phyloP scores from a whole-genome alignment of 2,113 vertebrate genomes.

The Rhynchomys soricoides region DNA sequence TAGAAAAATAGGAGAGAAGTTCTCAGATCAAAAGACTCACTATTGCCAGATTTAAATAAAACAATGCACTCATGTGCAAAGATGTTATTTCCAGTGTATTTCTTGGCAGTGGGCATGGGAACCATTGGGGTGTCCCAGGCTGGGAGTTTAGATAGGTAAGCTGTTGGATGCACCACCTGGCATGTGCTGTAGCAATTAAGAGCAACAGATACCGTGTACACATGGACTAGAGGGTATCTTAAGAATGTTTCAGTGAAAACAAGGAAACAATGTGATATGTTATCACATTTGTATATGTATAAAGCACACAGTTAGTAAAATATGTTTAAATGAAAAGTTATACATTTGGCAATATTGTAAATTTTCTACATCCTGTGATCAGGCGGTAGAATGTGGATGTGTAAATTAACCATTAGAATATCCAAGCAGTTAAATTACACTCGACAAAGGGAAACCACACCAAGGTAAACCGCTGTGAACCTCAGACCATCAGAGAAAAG shows the following conservation, averaged over 20 bases:
- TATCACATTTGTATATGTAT: not conserved
- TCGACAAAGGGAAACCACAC: not conserved
- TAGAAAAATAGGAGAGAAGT: constrained; percentile 30
- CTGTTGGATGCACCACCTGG: not conserved
- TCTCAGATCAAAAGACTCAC: constrained; percentile 1
- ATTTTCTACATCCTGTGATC: not conserved
- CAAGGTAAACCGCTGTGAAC: not conserved
- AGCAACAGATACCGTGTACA: not conserved
- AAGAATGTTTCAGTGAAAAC: constrained; percentile 31
- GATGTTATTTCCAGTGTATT: not conserved
- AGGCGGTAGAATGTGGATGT: not conserved
- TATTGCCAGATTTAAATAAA: not conserved
- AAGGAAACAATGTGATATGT: not conserved
- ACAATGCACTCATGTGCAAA: not conserved
- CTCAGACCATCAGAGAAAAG: constrained; percentile 40
- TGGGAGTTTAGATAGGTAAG: not conserved
- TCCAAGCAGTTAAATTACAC: not conserved
- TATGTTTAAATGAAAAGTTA: constrained; percentile 14
- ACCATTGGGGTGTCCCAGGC: not conserved
- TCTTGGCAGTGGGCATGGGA: not conserved
- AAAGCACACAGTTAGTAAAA: constrained; percentile 1
- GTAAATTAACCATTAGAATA: constrained; percentile 17
- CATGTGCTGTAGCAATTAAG: not conserved
- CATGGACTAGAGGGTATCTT: not conserved
- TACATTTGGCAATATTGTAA: not conserved